Evolutionary conservation across 2,888 invertebrate genomes (phyloP).

Genomic region (Troides helena): DNA sequence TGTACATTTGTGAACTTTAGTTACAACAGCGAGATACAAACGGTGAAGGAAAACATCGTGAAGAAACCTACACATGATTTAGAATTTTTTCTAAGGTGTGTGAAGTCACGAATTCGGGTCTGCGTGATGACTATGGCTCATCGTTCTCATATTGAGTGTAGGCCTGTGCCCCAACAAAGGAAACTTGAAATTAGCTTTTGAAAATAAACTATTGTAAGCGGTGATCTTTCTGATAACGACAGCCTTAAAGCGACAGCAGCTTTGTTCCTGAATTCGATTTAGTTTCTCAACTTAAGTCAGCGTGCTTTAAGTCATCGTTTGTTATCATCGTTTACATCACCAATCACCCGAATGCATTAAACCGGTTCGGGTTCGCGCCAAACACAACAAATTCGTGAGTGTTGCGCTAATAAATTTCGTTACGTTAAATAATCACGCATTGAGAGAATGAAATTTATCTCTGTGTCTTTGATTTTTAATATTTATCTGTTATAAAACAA

Average conservation of each 20-base stretch:
- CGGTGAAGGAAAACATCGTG: too few species aligned
- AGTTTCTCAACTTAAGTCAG: not conserved
- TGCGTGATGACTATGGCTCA: too few species aligned
- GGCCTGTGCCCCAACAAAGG: too few species aligned
- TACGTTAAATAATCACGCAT: slow-evolving; percentile 16
- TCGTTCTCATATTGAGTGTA: too few species aligned
- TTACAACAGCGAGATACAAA: too few species aligned
- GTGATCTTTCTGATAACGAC: not conserved
- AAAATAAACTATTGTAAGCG: too few species aligned
- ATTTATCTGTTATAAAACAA: not conserved
- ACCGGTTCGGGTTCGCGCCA: slow-evolving; percentile 19
- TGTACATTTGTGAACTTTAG: too few species aligned
- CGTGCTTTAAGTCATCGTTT: slow-evolving; percentile 7
- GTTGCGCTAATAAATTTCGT: slow-evolving; percentile 21
- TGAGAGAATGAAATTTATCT: not conserved
- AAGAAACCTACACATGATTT: too few species aligned
- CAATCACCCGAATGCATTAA: slow-evolving; percentile 28
- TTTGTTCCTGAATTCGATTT: slow-evolving; percentile 1
- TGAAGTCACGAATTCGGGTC: too few species aligned
- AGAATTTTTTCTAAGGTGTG: too few species aligned
- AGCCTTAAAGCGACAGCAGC: not conserved
- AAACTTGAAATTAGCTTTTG: too few species aligned
- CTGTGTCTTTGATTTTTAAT: not conserved
- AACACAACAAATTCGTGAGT: slow-evolving; percentile 28
- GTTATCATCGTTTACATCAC: slow-evolving; percentile 24